Evolutionary conservation across 1,140 invertebrate genomes (phyloP), one percentile per base, ranked within the genome.

Genomic region (Drosophila arizonae): DNA sequence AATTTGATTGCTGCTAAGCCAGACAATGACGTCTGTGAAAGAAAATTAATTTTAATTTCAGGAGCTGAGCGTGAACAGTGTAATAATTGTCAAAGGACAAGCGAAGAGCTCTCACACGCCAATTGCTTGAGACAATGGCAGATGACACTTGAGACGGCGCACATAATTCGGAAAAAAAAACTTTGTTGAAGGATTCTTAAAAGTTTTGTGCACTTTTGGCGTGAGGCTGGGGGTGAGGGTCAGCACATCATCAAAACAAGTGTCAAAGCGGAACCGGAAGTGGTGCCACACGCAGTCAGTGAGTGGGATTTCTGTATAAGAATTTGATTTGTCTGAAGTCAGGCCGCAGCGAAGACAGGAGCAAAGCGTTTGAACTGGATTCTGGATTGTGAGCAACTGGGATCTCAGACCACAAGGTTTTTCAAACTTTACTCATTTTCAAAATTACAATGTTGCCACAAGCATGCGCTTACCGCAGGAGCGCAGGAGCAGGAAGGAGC

Each of bases 341-440:
- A 52, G 33, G 55, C 66, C 61, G 48, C 61, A 66, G n/a, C 51
- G 15, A 56, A 76, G 54, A 54, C 13, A 48, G 26, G 33, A 30
- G 26, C 17, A 43, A 28, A 46, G 55, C 26, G 45, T 13, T 11
- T 48, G 6, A 39, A 36, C 26, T 21, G 8, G 46, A 52, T 58
- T 45, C 24, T 30, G 17, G 8, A 58, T 72, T 61, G 57, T 66
- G 67, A 39, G 45, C 56, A 33, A 50, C 21, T 28, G 28, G 39
- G 50, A 6, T 30, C 58, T 43, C 41, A 45, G 48, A 51, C 84
- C 84, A 79, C 84, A 88, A 75, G 84, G 76, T 79, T 88, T 88
- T 88, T 76, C 72, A 90, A 90, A 90, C 90, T 90, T 90, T 90
- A 89, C 90, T 90, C 85, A 90, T 90, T 90, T 90, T 90, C 85